These are phyloP conservation scores for Sylvia atricapilla DNA, from an alignment of 2,113 vertebrate genomes.

Conservation along the genomic window DNA sequence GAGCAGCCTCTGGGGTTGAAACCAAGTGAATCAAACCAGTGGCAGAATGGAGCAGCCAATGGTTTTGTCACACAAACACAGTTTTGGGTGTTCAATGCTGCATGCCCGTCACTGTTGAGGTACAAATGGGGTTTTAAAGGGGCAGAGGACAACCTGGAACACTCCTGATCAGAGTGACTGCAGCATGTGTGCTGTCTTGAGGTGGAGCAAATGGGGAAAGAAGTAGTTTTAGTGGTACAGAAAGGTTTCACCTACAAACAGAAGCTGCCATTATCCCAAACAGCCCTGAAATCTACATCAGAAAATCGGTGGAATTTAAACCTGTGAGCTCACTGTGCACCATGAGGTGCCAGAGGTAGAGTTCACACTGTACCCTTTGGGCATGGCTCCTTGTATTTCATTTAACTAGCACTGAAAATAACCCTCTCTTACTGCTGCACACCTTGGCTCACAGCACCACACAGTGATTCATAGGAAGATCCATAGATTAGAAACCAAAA, in stretches of 20 bases:
- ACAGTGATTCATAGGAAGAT: neutral
- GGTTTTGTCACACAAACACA: neutral
- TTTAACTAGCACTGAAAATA: neutral
- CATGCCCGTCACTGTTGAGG: neutral
- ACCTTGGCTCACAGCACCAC: neutral
- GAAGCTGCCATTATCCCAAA: constrained; percentile 85
- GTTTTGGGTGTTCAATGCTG: neutral
- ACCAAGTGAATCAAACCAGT: neutral
- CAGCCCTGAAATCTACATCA: constrained; percentile 86
- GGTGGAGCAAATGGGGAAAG: neutral
- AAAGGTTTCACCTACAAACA: constrained; percentile 14
- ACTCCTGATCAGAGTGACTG: neutral
- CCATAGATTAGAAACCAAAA: neutral
- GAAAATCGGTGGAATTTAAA: constrained; percentile 80
- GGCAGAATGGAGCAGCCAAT: neutral
- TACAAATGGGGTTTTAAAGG: neutral
- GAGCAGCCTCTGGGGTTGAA: neutral
- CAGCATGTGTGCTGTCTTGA: neutral
- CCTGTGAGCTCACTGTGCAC: constrained; percentile 81
- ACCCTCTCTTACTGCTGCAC: neutral
- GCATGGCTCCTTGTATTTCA: neutral
- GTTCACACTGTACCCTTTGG: neutral
- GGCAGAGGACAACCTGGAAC: neutral
- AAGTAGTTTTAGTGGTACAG: neutral
- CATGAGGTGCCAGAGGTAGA: constrained; percentile 82